Conservation (phyloP, 1,140 invertebrate species). For the Arctopsyche grandis region DNA sequence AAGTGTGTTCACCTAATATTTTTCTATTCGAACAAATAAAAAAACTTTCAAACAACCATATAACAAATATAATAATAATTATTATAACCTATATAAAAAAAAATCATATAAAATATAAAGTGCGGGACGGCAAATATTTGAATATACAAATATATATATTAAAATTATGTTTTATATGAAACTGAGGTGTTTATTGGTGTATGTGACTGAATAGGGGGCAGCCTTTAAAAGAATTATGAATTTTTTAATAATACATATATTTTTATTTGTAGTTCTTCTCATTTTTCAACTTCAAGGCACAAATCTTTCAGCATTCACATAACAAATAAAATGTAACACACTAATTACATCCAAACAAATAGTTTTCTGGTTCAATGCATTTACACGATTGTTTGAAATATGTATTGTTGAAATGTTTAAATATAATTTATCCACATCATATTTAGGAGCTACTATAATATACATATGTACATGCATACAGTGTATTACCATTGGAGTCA, state of each 20-base stretch:
- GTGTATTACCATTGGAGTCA: neutral
- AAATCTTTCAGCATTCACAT: neutral
- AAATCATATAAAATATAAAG: slow-evolving; percentile 35
- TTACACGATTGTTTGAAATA: no score
- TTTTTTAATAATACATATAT: neutral
- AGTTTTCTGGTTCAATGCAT: no score
- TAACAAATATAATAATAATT: slow-evolving; percentile 41
- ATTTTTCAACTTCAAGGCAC: slow-evolving; percentile 13
- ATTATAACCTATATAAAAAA: slow-evolving; percentile 28
- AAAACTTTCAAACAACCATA: slow-evolving; percentile 29
- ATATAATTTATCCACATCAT: neutral
- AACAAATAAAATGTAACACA: no score
- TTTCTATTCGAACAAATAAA: slow-evolving; percentile 42
- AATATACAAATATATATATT: slow-evolving; percentile 37
- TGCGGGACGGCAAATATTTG: slow-evolving; percentile 24
- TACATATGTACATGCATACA: neutral
- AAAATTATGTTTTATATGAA: slow-evolving; percentile 42
- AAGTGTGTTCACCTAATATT: slow-evolving; percentile 42
- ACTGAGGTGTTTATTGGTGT: slow-evolving; percentile 33
- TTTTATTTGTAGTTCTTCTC: slow-evolving; percentile 22
- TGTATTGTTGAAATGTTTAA: neutral
- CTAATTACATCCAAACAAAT: no score
- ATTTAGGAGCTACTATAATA: neutral
- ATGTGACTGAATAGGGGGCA: slow-evolving; percentile 30
- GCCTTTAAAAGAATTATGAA: slow-evolving; percentile 13